Base-by-base conservation (phyloP, 2,797 vertebrate species). In the Coranthus polyacanthus region DNA sequence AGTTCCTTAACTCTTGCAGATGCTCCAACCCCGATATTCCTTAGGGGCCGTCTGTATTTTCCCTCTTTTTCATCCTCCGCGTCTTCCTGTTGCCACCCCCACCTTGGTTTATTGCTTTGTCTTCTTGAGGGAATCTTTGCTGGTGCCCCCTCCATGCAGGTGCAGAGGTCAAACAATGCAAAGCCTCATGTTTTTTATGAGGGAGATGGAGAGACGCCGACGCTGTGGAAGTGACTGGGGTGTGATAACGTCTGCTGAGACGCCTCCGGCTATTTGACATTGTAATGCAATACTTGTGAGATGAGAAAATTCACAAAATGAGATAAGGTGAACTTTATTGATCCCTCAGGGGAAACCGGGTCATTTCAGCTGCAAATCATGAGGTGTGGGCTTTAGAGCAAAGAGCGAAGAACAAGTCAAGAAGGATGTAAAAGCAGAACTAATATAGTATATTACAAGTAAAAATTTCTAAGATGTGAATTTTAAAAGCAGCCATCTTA, bases 281-380 rank as follows among this genome's bases (percentile, higher is more conserved):
- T 56, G 72, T 21, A 24, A 41, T 72, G 70, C 45, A 81, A 68
- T 81, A 54, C 55, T 60, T 26, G 55, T 63, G 75, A 38, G 69
- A 84, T 85, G 78, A 85, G 61, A 81, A 79, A 82, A 78, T 72
- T 78, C 70, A 47, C 60, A 58, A 0, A 4, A 53, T 54, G 65
- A 68, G 72, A 73, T 63, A 64, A 83, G 76, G 82, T 80, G 50
- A 59, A 72, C 57, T 75, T 81, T 76, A 87, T 82, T 83, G 79
- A 86, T 87, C 81, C 75, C 55, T 16, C 21, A 75, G 44, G 45
- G 59, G 0, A 32, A 71, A 51, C 11, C 41, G 57, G 58, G 52
- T 62, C 15, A 44, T 66, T 41, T 64, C 26, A 36, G 21, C 62
- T 59, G 20, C 26, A 53, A 13, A 32, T 44, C 38, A 51, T 52